Evolutionary conservation across 1,140 invertebrate genomes (phyloP), one percentile per base, ranked within the genome.

Genomic region (Ceratitis capitata): DNA sequence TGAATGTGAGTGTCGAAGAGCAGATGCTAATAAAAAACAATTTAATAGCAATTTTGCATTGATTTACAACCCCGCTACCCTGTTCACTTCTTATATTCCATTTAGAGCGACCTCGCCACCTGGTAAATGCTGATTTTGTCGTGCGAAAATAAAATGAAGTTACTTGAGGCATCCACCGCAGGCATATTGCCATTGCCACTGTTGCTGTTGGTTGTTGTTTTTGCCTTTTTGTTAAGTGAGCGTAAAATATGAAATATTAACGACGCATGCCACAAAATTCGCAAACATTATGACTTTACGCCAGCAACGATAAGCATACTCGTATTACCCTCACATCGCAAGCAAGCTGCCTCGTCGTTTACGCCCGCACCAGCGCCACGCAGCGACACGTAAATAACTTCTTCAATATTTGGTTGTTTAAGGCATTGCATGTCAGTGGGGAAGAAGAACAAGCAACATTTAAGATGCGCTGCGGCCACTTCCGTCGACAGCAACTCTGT

Each of bases 131-230:
- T 23, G 19, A 78, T 78, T 45, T 78, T 42, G 69, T 78, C 19
- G 69, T 35, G 61, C 32, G 69, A 78, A 78, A 78, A 78, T 78
- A 0, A 78, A 78, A 78, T 29, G n/a, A 74, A 74, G 69, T 74
- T 45, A 74, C n/a, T 45, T 19, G 39, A 74, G 39, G 3, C 39
- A n/a, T 35, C 61, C 14, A 32, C 29, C 29, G 16, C 32, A 69
- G 4, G 12, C 32, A 26, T 69, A 39, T 69, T 69, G 58, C 26
- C 7, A 32, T 64, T 64, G 19, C 35, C 39, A 23, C 35, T 7
- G 35, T 69, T 56, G 51, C n/a, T 56, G 51, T 56, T 56, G 45
- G 45, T 47, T 16, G 51, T 12, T 69, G 56, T 58, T 26, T 16
- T 69, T 39, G 58, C 42, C 45, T 19, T 14, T 45, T 39, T 78